Percentiles rank a stretch among this genome's conserved stretches.
Evolutionary conservation across 2,113 vertebrate species (phyloP).

Genomic region (Thunnus thynnus): DNA sequence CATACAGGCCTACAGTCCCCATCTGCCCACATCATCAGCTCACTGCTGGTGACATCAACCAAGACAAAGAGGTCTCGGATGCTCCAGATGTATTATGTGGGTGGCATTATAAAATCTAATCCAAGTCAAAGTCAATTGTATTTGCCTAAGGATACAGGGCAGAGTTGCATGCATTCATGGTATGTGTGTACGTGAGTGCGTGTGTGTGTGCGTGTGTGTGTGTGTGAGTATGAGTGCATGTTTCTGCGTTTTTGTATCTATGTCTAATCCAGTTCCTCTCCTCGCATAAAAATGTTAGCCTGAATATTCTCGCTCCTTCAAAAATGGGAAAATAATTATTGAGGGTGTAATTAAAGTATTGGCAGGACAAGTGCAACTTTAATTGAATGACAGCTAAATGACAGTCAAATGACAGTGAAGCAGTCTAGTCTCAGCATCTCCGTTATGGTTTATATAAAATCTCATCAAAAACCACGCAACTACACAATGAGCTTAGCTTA

Average conservation of each 20-base stretch:
- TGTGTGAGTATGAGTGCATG: background rate
- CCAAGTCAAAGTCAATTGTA: conserved; percentile 73
- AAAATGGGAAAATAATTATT: conserved; percentile 82
- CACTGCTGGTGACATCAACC: conserved; percentile 78
- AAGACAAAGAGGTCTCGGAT: conserved; percentile 78
- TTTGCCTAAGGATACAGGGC: conserved; percentile 66
- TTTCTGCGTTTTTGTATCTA: conserved; percentile 21
- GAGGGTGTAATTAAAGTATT: conserved; percentile 84
- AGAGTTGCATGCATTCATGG: conserved; percentile 39
- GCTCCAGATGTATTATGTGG: conserved; percentile 77
- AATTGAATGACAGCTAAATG: conserved; percentile 81
- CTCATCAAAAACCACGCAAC: conserved; percentile 57
- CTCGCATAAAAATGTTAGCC: conserved; percentile 58
- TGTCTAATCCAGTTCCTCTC: conserved; percentile 29
- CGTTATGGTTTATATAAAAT: conserved; percentile 49
- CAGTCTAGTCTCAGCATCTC: conserved; percentile 41
- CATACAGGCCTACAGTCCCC: conserved; percentile 75
- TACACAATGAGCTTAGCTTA: conserved; percentile 47
- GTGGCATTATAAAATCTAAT: conserved; percentile 80
- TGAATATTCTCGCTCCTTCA: conserved; percentile 68
- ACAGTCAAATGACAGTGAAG: conserved; percentile 64
- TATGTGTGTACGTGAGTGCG: background rate
- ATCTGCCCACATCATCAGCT: conserved; percentile 81
- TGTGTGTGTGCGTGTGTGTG: background rate
- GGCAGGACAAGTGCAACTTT: conserved; percentile 81